These are phyloP conservation scores for Nasonia giraulti DNA, from an alignment of 1,140 invertebrate species.

Conservation along the genomic window DNA sequence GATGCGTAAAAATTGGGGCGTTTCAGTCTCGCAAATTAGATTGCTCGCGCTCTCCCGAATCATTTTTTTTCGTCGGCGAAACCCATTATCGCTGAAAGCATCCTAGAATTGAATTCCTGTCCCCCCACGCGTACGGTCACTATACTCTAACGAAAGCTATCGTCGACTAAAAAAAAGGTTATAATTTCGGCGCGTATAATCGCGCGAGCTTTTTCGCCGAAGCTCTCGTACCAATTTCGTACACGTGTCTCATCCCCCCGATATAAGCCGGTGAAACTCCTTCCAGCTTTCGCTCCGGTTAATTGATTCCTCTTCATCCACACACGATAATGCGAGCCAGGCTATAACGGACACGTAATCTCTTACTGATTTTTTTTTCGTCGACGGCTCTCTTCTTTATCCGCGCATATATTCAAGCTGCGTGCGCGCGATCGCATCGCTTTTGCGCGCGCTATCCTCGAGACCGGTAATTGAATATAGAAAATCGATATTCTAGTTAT, in stretches of 20 bases:
- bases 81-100: background rate
- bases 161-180: background rate
- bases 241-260: too few species aligned
- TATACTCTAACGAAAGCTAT: background rate
- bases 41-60: background rate
- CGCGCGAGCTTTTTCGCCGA: background rate
- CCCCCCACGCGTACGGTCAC: background rate
- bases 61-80: background rate
- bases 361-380: background rate
- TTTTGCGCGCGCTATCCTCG: background rate
- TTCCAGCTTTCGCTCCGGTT: background rate
- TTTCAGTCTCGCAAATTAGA: background rate
- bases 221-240: too few species aligned
- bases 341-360: background rate
- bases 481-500: slow-evolving; percentile 47
- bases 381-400: background rate
- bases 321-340: background rate
- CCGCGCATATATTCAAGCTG: background rate
- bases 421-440: background rate
- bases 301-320: slow-evolving; percentile 3
- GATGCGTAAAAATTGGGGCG: background rate
- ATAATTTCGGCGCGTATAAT: background rate
- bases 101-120: background rate
- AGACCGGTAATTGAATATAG: slow-evolving; percentile 41
- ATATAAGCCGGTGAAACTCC: background rate